phyloP scores from a whole-genome alignment of 2,113 vertebrate species.

The Tychaedon coryphoeus region DNA sequence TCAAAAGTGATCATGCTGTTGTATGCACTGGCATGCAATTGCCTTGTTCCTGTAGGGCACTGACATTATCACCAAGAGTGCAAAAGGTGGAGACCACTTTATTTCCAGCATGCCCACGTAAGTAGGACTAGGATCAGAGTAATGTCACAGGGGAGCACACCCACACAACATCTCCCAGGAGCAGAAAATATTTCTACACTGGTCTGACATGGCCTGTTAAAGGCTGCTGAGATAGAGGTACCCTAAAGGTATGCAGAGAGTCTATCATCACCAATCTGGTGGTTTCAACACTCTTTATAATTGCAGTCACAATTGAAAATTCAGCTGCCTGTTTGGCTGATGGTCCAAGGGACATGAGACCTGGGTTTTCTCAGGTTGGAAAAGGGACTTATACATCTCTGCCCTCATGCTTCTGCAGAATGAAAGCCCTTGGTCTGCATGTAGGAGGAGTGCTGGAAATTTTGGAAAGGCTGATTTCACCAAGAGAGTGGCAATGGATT shows the following conservation, averaged over 20 bases:
- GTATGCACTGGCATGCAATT: not conserved
- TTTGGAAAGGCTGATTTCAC: not conserved
- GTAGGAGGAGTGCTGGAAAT: not conserved
- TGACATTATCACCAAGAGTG: not conserved
- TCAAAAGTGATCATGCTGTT: not conserved
- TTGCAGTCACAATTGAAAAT: not conserved
- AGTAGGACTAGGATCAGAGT: not conserved
- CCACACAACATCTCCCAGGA: not conserved
- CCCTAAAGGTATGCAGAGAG: not conserved
- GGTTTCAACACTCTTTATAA: not conserved
- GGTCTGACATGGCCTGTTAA: not conserved
- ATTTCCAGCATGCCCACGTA: not conserved
- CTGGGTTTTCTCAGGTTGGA: not conserved
- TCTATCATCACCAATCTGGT: not conserved
- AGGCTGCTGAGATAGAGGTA: not conserved
- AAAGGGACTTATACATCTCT: not conserved
- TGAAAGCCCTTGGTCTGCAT: not conserved
- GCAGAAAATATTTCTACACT: not conserved
- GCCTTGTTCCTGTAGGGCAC: not conserved
- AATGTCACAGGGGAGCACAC: not conserved
- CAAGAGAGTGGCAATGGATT: not conserved
- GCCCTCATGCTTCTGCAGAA: not conserved
- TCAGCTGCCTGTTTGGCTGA: not conserved
- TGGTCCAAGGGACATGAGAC: not conserved
- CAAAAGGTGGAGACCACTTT: not conserved